Evolutionary conservation across 2,888 invertebrate species (phyloP).

Genomic region (Tetragonula carbonaria): DNA sequence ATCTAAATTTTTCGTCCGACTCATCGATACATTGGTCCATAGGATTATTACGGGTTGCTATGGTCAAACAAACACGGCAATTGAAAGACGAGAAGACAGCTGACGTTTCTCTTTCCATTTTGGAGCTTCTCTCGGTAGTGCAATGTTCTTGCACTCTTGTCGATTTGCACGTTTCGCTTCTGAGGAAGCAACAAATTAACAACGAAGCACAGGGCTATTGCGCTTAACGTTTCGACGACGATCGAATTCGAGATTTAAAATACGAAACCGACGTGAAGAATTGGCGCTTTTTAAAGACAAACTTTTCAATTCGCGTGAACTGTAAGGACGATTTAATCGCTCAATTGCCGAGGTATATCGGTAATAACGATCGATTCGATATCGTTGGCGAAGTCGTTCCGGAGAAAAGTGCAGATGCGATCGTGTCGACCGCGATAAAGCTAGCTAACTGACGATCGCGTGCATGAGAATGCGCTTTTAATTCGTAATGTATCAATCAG

Average conservation of each 20-base stretch:
- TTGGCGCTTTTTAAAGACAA: not conserved
- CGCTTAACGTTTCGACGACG: not conserved
- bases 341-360: not conserved
- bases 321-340: not conserved
- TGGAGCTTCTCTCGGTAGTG: not conserved
- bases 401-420: constrained; percentile 1
- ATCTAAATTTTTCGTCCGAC: constrained; percentile 68
- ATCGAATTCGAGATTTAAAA: not conserved
- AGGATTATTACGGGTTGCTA: constrained; percentile 67
- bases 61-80: constrained; percentile 75
- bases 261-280: not conserved
- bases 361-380: constrained; percentile 6
- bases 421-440: constrained; percentile 9
- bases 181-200: constrained; percentile 26
- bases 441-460: constrained; percentile 16
- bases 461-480: constrained; percentile 23
- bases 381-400: constrained; percentile 8
- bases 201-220: not conserved
- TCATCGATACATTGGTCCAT: constrained; percentile 64
- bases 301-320: not conserved
- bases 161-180: constrained; percentile 11
- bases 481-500: constrained; percentile 33
- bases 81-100: constrained; percentile 41
- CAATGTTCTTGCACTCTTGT: constrained; percentile 19
- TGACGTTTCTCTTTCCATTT: constrained; percentile 37